Percentiles rank a stretch among this genome's conserved stretches.
Conservation (phyloP, 1,140 invertebrate species). For the Mactra quadrangularis region DNA sequence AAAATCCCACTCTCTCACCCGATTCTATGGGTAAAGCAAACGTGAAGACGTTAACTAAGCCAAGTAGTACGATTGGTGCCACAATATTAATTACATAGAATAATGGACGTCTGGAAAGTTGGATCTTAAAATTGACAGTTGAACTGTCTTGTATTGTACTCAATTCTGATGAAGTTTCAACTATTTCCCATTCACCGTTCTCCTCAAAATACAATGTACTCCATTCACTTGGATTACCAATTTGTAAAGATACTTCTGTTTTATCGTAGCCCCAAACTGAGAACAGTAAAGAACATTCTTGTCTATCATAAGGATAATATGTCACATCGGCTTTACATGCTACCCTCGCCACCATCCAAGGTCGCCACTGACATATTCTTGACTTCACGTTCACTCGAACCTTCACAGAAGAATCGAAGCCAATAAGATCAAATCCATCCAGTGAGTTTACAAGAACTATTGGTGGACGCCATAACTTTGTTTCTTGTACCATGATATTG, state of each 20-base stretch:
- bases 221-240: slow-evolving; percentile 29
- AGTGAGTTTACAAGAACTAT: slow-evolving; percentile 48
- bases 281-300: slow-evolving; percentile 38
- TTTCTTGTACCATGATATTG: slow-evolving; percentile 1
- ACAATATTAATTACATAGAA: slow-evolving; percentile 55
- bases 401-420: slow-evolving; percentile 21
- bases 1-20: slow-evolving; percentile 50
- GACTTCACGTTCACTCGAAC: slow-evolving; percentile 37
- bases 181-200: slow-evolving; percentile 53
- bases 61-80: slow-evolving; percentile 35
- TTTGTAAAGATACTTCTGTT: slow-evolving; percentile 13
- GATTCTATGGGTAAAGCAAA: slow-evolving; percentile 47
- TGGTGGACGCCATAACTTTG: slow-evolving; percentile 45
- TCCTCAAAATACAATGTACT: slow-evolving; percentile 36
- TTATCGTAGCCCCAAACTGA: slow-evolving; percentile 42
- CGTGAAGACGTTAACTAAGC: slow-evolving; percentile 33
- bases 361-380: slow-evolving; percentile 26
- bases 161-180: slow-evolving; percentile 4
- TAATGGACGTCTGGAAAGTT: slow-evolving; percentile 15
- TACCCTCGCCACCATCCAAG: slow-evolving; percentile 26
- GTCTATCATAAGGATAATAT: slow-evolving; percentile 51
- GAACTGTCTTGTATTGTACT: slow-evolving; percentile 7
- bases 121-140: slow-evolving; percentile 19
- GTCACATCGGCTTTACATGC: slow-evolving; percentile 36
- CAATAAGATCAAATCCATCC: slow-evolving; percentile 22